These are phyloP conservation scores for Lota lota DNA, from an alignment of 2,113 vertebrate species.

Conservation along the genomic window DNA sequence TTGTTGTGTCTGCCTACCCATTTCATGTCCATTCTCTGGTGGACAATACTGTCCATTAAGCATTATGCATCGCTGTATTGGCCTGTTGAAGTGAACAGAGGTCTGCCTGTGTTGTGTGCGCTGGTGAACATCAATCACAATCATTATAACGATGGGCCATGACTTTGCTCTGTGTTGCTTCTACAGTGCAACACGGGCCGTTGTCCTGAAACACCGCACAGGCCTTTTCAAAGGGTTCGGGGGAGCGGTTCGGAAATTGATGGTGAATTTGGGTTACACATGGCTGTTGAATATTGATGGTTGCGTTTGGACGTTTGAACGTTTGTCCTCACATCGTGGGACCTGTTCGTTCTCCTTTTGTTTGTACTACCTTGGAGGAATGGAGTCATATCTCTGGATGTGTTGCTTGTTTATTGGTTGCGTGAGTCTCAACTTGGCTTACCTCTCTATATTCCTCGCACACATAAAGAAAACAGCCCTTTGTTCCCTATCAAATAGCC, in stretches of 20 bases:
- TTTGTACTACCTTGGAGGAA: no score
- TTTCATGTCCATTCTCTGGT: slow-evolving; percentile 40
- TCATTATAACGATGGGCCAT: slow-evolving; percentile 26
- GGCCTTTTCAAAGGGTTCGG: slow-evolving; percentile 25
- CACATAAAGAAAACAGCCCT: no score
- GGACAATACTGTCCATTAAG: slow-evolving; percentile 54
- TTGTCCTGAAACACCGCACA: slow-evolving; percentile 19
- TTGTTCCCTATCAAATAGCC: no score
- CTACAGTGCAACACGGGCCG: slow-evolving; percentile 9
- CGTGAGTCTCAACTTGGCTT: no score
- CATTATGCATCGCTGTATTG: slow-evolving; percentile 36
- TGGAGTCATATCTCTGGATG: no score
- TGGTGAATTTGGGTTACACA: slow-evolving; percentile 36
- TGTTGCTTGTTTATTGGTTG: no score
- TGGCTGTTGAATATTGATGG: slow-evolving; percentile 23
- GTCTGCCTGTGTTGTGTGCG: slow-evolving; percentile 36
- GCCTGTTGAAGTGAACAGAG: slow-evolving; percentile 41
- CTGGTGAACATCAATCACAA: slow-evolving; percentile 40
- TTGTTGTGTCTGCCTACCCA: slow-evolving; percentile 46
- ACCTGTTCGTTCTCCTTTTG: no score
- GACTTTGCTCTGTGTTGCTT: slow-evolving; percentile 15
- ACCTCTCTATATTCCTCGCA: no score
- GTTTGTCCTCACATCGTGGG: no score
- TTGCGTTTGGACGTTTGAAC: no score
- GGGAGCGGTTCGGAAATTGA: slow-evolving; percentile 25